Evolutionary conservation across 2,113 vertebrate genomes (phyloP).

Genomic region (Asarcornis scutulata): DNA sequence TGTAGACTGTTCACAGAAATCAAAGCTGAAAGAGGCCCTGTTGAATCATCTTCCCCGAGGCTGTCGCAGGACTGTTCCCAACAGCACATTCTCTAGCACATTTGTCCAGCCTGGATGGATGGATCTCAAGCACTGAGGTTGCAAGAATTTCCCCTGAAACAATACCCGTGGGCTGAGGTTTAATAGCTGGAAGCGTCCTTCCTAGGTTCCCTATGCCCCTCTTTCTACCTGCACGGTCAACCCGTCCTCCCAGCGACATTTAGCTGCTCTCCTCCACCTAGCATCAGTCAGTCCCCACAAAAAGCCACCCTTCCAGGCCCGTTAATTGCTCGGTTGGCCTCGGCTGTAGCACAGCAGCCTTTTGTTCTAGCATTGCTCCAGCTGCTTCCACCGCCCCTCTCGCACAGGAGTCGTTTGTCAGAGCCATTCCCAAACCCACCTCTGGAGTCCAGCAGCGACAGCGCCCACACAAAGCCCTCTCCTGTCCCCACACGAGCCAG

Average conservation of each 20-base stretch:
- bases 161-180: not conserved
- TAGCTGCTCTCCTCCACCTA: not conserved
- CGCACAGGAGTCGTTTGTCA: not conserved
- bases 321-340: not conserved
- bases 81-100: not conserved
- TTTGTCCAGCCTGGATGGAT: not conserved
- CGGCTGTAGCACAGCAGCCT: constrained; percentile 55
- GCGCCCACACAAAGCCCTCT: not conserved
- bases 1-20: not conserved
- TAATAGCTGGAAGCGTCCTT: not conserved
- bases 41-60: not conserved
- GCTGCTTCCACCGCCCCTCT: constrained; percentile 15
- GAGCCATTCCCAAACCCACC: not conserved
- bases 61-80: not conserved
- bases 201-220: not conserved
- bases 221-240: fast-evolving
- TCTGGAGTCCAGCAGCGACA: constrained; percentile 2
- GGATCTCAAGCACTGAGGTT: not conserved
- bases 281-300: not conserved
- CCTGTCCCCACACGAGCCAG: not conserved
- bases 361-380: constrained; percentile 38
- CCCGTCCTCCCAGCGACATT: not conserved
- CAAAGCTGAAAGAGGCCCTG: not conserved
- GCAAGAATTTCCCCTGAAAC: not conserved
- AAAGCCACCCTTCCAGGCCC: constrained; percentile 3